phyloP scores from a whole-genome alignment of 1,140 invertebrate species.

The Camponotus pennsylvanicus region DNA sequence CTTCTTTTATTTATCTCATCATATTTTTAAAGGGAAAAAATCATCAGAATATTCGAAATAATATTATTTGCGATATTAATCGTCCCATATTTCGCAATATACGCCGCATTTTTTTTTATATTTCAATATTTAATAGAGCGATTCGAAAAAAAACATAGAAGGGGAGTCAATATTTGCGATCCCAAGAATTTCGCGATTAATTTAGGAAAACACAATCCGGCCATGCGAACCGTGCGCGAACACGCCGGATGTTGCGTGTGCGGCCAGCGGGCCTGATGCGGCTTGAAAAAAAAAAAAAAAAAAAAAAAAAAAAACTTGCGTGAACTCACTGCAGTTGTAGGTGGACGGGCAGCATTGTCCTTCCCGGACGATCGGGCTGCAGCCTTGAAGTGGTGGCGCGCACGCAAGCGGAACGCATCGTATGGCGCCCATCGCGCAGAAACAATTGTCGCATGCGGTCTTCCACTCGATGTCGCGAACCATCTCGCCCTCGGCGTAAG shows the following conservation, averaged over 20 bases:
- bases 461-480: slow-evolving; percentile 88
- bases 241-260: slow-evolving; percentile 29
- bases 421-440: slow-evolving; percentile 91
- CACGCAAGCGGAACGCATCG: slow-evolving; percentile 92
- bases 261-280: slow-evolving; percentile 42
- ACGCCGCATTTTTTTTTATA: neutral
- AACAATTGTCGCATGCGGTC: slow-evolving; percentile 92
- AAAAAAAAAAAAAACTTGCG: slow-evolving; percentile 37
- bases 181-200: slow-evolving; percentile 31
- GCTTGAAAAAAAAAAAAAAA: neutral
- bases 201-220: slow-evolving; percentile 64
- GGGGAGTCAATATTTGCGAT: neutral
- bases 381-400: slow-evolving; percentile 91
- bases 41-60: neutral
- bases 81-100: neutral
- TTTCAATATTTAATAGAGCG: slow-evolving; percentile 1
- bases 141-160: neutral
- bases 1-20: neutral
- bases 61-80: neutral
- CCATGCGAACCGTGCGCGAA: neutral
- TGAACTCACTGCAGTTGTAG: slow-evolving; percentile 91
- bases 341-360: slow-evolving; percentile 94
- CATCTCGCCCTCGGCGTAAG: slow-evolving; percentile 91
- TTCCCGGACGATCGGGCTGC: slow-evolving; percentile 90
- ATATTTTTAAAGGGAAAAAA: neutral